phyloP scores from a whole-genome alignment of 2,888 invertebrate species.

The Dexiosoma caninum region DNA sequence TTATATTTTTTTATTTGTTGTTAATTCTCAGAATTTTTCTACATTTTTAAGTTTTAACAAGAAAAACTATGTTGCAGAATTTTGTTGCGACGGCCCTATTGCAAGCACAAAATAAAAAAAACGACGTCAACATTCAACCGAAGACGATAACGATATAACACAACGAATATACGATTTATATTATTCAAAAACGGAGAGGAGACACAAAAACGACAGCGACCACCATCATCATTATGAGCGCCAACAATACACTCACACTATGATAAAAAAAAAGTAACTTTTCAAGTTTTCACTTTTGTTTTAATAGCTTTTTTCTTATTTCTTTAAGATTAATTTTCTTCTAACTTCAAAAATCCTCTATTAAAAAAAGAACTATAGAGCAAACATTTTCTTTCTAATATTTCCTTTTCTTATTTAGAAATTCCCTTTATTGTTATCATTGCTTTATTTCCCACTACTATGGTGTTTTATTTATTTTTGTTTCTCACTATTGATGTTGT shows the following conservation, averaged over 20 bases:
- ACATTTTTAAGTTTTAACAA: conserved; percentile 29
- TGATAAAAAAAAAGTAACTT: conserved; percentile 64
- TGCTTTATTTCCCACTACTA: background rate
- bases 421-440: background rate
- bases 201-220: conserved; percentile 46
- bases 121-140: conserved; percentile 59
- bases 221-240: conserved; percentile 43
- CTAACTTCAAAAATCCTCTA: conserved; percentile 22
- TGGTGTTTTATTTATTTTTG: conserved; percentile 27
- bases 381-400: background rate
- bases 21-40: conserved; percentile 45
- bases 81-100: conserved; percentile 59
- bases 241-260: conserved; percentile 62
- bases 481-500: conserved; percentile 22
- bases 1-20: conserved; percentile 28
- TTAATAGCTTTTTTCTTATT: conserved; percentile 50
- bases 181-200: conserved; percentile 35
- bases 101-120: conserved; percentile 48
- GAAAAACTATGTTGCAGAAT: conserved; percentile 49
- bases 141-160: conserved; percentile 56
- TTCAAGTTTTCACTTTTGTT: conserved; percentile 70
- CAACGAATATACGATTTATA: conserved; percentile 32
- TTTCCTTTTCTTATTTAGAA: conserved; percentile 17
- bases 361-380: background rate
- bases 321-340: background rate